Evolutionary conservation across 2,888 invertebrate species (phyloP), one percentile per base, ranked within the genome.

Genomic region (Lasioglossum zephyrum): DNA sequence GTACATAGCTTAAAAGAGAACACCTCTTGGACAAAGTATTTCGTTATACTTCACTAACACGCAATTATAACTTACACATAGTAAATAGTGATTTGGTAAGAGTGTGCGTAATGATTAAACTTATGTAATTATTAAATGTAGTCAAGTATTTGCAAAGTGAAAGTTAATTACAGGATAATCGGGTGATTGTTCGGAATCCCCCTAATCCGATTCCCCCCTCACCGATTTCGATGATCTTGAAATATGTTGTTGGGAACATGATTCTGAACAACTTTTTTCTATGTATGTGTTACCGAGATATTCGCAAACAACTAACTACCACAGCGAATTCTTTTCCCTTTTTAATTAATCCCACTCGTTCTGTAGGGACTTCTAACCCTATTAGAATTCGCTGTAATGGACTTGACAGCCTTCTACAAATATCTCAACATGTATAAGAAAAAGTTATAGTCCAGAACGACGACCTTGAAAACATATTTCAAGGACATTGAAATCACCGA

Each of bases 1-100:
- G 87, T 92, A 93, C 89, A 92, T 76, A 84, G 84, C 82, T 84
- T 44, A 44, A 84, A 86, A 89, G 16, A 89, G 16, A 82, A 91
- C 92, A 93, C 93, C 93, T 93, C 93, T 94, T 93, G 93, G 92
- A 92, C 91, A 63, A 81, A 73, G 39, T 73, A 72, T n/a, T 69
- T 31, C 44, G 53, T 60, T 60, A 72, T 79, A 77, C 72, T 63
- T 70, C 57, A 81, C 11, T 77, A 75, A 80, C 73, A 60, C 76
- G 60, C 53, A 53, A 79, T 77, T 44, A 47, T 76, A 82, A 79
- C 87, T 80, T 77, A 87, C 66, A 77, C 53, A 70, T 66, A 72
- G 82, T 83, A 36, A 73, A 60, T n/a, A 81, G 70, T 78, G 53
- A 77, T 76, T 63, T 80, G 53, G 36, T 80, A 80, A 70, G 44